These are phyloP conservation scores for Sicus ferrugineus DNA, from an alignment of 2,888 invertebrate species.

Conservation along the genomic window DNA sequence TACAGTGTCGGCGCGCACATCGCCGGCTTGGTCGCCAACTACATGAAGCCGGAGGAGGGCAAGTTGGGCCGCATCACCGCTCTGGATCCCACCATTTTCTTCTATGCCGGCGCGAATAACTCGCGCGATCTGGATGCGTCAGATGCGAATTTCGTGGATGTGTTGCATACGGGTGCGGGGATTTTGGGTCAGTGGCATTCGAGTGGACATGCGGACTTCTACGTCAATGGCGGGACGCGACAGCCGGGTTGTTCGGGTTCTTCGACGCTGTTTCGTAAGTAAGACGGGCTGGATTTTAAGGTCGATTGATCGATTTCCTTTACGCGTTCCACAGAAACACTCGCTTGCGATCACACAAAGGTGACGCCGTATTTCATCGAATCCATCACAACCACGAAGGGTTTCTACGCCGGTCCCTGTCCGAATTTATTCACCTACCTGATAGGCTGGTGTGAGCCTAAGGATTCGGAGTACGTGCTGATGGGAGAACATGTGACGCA, in stretches of 20 bases:
- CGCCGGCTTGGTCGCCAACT: conserved; percentile 82
- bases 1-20: conserved; percentile 90
- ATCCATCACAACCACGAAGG: conserved; percentile 79
- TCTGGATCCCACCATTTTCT: conserved; percentile 85
- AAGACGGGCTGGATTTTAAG: not conserved
- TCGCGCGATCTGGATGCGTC: conserved; percentile 81
- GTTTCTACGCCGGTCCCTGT: conserved; percentile 88
- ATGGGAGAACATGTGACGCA: conserved; percentile 86
- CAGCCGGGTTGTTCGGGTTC: conserved; percentile 87
- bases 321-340: too few relatives aligned
- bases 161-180: conserved; percentile 85
- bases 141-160: conserved; percentile 85
- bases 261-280: conserved; percentile 81
- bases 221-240: conserved; percentile 85
- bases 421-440: conserved; percentile 83
- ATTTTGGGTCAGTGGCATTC: conserved; percentile 90
- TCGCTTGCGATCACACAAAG: conserved; percentile 89
- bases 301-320: too few relatives aligned
- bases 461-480: conserved; percentile 79
- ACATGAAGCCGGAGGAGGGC: conserved; percentile 71
- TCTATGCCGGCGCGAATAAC: conserved; percentile 83
- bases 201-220: conserved; percentile 87
- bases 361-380: conserved; percentile 91
- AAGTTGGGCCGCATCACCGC: conserved; percentile 87
- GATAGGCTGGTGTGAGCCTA: conserved; percentile 83